phyloP scores from a whole-genome alignment of 2,113 vertebrate genomes.

The Varanus salvator region DNA sequence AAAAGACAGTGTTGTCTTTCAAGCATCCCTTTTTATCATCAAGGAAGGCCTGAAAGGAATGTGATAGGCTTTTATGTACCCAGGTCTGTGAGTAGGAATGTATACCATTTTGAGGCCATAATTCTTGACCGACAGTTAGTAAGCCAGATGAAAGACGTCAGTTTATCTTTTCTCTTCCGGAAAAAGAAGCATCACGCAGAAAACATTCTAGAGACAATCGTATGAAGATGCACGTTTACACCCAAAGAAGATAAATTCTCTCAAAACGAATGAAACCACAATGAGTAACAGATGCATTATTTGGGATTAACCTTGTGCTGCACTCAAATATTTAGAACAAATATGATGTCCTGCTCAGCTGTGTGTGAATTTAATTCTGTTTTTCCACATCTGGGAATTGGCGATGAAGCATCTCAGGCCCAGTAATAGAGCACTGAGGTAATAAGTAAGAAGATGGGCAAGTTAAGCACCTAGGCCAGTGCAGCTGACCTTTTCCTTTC shows the following conservation, averaged over 20 bases:
- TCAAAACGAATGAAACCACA: constrained; percentile 1
- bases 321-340: constrained; percentile 6
- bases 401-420: not conserved
- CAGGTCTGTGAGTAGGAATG: not conserved
- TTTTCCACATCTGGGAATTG: not conserved
- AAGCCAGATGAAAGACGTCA: not conserved
- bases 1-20: not conserved
- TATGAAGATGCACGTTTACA: not conserved
- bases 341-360: not conserved
- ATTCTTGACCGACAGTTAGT: not conserved
- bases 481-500: not conserved
- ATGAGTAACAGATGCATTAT: constrained; percentile 1
- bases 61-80: not conserved
- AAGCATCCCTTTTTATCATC: not conserved
- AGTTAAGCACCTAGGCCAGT: not conserved
- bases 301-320: not conserved
- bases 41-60: not conserved
- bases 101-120: not conserved
- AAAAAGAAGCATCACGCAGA: not conserved
- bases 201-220: not conserved
- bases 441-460: not conserved
- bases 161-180: not conserved
- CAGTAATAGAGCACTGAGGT: not conserved
- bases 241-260: not conserved
- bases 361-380: not conserved